Conservation (phyloP, 1,140 invertebrate species). For the Drosophila bifasciata region DNA sequence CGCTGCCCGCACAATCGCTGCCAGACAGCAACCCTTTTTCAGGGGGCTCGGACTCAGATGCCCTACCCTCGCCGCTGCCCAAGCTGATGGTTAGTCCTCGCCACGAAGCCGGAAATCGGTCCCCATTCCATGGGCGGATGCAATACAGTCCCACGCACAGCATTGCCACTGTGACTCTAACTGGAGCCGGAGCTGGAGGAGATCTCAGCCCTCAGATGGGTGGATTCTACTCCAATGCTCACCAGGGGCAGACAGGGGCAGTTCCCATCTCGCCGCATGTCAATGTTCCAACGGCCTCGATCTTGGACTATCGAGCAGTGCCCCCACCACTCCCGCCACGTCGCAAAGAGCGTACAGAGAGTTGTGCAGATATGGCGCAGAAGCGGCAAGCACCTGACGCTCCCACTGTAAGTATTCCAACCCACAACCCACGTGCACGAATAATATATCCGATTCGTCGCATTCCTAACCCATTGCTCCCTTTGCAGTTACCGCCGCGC, state of each 20-base stretch:
- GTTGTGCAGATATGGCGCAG: conserved; percentile 77
- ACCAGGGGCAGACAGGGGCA: conserved; percentile 47
- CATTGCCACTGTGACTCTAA: conserved; percentile 62
- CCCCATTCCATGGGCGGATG: conserved; percentile 77
- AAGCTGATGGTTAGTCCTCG: conserved; percentile 75
- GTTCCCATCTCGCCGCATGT: conserved; percentile 83
- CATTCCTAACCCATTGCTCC: not conserved
- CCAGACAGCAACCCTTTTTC: conserved; percentile 44
- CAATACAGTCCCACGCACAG: conserved; percentile 76
- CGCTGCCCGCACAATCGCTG: conserved; percentile 24
- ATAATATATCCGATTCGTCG: not conserved
- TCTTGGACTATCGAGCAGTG: conserved; percentile 70
- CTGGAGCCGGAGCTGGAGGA: conserved; percentile 24
- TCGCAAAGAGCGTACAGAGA: conserved; percentile 79
- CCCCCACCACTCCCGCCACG: conserved; percentile 81
- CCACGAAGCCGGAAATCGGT: conserved; percentile 67
- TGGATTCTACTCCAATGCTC: conserved; percentile 60
- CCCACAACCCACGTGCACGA: not conserved
- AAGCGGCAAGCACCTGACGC: conserved; percentile 83
- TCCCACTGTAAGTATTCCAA: conserved; percentile 66
- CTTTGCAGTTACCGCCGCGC: conserved; percentile 75
- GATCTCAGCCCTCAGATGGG: conserved; percentile 67
- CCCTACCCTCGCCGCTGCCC: conserved; percentile 68
- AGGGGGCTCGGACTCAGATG: conserved; percentile 34
- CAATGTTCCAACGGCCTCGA: conserved; percentile 76